Conservation (phyloP, 2,113 vertebrate genomes). For the Casuarius casuarius region DNA sequence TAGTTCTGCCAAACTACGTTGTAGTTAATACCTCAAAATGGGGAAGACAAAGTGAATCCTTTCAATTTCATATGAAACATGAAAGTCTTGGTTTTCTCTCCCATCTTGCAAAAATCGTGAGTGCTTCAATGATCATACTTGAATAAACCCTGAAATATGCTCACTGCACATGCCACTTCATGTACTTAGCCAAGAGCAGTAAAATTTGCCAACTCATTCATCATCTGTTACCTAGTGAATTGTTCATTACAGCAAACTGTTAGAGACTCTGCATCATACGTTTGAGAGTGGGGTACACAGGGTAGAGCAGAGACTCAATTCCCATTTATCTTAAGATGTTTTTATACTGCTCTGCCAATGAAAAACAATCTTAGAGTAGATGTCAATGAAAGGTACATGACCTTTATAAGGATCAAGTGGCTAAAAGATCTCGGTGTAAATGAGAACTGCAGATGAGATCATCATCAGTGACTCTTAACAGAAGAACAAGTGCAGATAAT, state of each 20-base stretch:
- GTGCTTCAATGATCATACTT: neutral
- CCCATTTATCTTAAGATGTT: neutral
- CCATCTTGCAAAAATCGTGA: neutral
- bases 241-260: neutral
- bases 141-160: conserved; percentile 6
- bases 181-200: neutral
- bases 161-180: neutral
- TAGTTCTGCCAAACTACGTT: neutral
- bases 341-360: neutral
- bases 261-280: neutral
- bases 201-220: neutral
- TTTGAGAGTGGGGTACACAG: neutral
- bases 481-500: neutral
- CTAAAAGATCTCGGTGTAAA: neutral
- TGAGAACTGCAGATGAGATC: neutral
- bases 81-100: neutral
- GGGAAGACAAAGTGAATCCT: neutral
- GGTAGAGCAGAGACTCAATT: neutral
- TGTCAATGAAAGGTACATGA: neutral
- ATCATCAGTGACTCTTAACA: neutral
- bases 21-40: neutral
- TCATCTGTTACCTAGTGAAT: neutral
- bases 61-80: neutral
- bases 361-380: neutral
- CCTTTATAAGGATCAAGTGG: neutral